A percentile compares a stretch with the other conserved stretches of the same genome.
phyloP scores from a whole-genome alignment of 2,888 invertebrate species.

The Dusona sp. region DNA sequence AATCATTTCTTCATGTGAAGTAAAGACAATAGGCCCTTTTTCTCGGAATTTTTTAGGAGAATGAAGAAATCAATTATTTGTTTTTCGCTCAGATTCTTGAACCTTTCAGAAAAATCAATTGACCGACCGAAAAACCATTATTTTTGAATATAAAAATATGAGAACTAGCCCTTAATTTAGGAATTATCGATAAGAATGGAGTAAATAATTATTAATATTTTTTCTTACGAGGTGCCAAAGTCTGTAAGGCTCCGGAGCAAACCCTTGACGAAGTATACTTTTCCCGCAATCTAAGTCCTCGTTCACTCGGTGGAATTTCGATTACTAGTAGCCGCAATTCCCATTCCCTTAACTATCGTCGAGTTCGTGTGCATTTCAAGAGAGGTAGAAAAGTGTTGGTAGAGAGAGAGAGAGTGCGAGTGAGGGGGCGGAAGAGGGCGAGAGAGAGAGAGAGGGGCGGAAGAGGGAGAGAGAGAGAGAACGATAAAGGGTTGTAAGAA shows the following conservation, averaged over 20 bases:
- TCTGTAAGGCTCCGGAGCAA: not conserved
- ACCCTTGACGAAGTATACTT: slow-evolving; percentile 19
- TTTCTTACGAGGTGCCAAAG: slow-evolving; percentile 9
- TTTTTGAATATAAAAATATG: not conserved
- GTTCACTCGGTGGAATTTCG: slow-evolving; percentile 64
- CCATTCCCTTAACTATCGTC: slow-evolving; percentile 51
- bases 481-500: slow-evolving; percentile 21
- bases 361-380: slow-evolving; percentile 23
- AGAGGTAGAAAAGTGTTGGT: slow-evolving; percentile 1
- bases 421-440: slow-evolving; percentile 24
- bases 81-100: not conserved
- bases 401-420: slow-evolving; percentile 20
- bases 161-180: not conserved
- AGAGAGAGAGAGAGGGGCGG: slow-evolving; percentile 27
- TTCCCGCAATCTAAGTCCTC: slow-evolving; percentile 58
- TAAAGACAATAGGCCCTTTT: not conserved
- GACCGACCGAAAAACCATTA: not conserved
- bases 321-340: slow-evolving; percentile 57
- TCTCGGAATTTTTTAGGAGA: no score
- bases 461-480: slow-evolving; percentile 32
- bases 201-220: not conserved
- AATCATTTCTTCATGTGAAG: not conserved
- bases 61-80: not conserved
- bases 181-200: not conserved
- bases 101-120: not conserved